Base-by-base conservation (phyloP, 2,888 invertebrate species). In the Caenorhabditis sinica region DNA sequence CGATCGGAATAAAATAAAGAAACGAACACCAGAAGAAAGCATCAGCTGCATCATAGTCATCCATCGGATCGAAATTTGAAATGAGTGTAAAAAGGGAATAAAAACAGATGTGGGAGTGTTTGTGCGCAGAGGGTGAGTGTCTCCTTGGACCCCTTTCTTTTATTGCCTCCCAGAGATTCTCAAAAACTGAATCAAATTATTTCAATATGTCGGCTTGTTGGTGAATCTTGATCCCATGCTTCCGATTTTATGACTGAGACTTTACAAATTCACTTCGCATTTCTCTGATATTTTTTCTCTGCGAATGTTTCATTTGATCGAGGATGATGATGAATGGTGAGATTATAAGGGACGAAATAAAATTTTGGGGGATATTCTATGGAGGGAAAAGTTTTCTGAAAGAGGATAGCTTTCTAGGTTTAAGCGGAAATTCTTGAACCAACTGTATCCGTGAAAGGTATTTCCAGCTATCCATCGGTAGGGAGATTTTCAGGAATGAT, bases 31-130 rank as follows among this genome's bases (percentile, higher is more conserved):
- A 40, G 40, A 11, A n/a, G 63, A 53, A 25, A 25, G 40, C 49
- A 66, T 51, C 69, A 69, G 69, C 69, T 69, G 69, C 69, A 69
- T 40, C 68, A 20, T 23, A 2, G 4, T 20, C 60, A 33, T 53
- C 56, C 56, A 56, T 53, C 56, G 71, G 3, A 73, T 71, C 45
- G 71, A 17, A 74, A 63, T 76, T 71, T 25, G 43, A 71, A 79
- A 71, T 53, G 25, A 65, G 79, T 79, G 72, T 72, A 72, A 72
- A 63, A 79, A 65, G 15, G 63, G 69, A 74, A 75, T 74, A 69
- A 73, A 77, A 83, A 77, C 77, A 77, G 77, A 77, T 77, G 77
- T 72, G 72, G 28, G 66, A 65, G 45, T 61, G 56, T 56, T 43
- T 33, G 61, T 40, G 30, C 69, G 68, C 68, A 69, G 25, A 25